Evolutionary conservation across 2,797 vertebrate genomes (phyloP), one percentile per base, ranked within the genome.

Genomic region (Tadarida brasiliensis): DNA sequence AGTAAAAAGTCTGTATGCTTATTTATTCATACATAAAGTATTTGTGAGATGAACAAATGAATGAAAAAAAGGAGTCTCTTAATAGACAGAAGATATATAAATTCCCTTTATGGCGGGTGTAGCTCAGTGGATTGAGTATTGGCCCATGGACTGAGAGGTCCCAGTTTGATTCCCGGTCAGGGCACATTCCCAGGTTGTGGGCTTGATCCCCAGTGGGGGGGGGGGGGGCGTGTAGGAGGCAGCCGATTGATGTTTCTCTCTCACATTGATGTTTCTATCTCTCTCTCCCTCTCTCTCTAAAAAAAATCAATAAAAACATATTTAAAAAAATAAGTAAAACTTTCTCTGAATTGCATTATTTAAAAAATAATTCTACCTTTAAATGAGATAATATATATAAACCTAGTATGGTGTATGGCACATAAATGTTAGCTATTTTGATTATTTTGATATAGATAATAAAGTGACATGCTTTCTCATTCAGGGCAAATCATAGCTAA

Each of bases 271-370:
- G 39, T 44, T 44, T 44, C 39, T 44, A 44, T 44, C 39, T 44
- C 39, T 44, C 39, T 44, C 39, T 44, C 39, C 5, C 39, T 44
- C 39, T 44, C 39, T 44, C 39, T 44, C 39, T 44, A 44, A 44
- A 44, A 44, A 44, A 44, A 44, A 44, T 44, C 39, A 44, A 44
- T 44, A 44, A 44, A 44, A 44, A 44, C 39, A 44, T 44, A 44
- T 44, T 44, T 3, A 44, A 44, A 44, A 44, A 44, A 44, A 44
- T 7, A 44, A 44, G 7, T 44, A 44, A 44, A 78, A 74, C 30
- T 94, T 94, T 94, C 63, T 90, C 90, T 76, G 30, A 89, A 65
- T 14, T 71, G 44, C 33, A 78, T 74, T 93, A 68, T 77, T 80
- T 71, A 17, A 85, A 85, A 76, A 86, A 81, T 63, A 81, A 88